phyloP scores from a whole-genome alignment of 2,113 vertebrate genomes.

The Phocoena sinus region DNA sequence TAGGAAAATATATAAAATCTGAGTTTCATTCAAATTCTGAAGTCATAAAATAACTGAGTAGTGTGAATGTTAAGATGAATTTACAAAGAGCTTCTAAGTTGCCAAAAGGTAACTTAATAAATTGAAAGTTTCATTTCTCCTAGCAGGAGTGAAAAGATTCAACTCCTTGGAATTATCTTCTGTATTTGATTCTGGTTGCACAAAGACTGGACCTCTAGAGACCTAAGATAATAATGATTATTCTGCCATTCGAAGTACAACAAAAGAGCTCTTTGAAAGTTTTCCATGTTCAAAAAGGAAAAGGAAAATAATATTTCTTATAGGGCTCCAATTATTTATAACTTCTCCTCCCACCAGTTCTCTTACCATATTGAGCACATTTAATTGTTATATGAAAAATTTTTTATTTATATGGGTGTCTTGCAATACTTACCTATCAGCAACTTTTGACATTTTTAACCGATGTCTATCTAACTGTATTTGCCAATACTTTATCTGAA shows the following conservation, averaged over 20 bases:
- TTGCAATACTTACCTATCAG: conserved; percentile 90
- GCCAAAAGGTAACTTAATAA: background rate
- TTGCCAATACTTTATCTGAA: conserved; percentile 98
- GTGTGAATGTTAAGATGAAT: background rate
- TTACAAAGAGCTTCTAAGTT: background rate
- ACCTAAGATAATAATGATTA: background rate
- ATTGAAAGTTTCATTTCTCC: background rate
- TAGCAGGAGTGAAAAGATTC: background rate
- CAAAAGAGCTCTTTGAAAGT: background rate
- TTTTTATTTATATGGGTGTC: background rate
- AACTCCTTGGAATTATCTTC: background rate
- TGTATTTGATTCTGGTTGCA: background rate
- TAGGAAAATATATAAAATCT: background rate
- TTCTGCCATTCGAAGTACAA: background rate
- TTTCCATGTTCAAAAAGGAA: background rate
- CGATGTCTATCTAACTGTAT: conserved; percentile 97
- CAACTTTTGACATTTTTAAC: conserved; percentile 99
- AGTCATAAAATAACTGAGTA: background rate
- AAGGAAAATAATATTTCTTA: background rate
- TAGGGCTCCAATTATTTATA: background rate
- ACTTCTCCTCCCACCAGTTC: background rate
- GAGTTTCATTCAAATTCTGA: conserved; percentile 2
- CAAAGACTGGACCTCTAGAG: background rate
- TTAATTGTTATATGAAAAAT: background rate
- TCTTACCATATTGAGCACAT: background rate